These are phyloP conservation scores for Himalopsyche anomala DNA, from an alignment of 2,888 invertebrate genomes.

Conservation along the genomic window DNA sequence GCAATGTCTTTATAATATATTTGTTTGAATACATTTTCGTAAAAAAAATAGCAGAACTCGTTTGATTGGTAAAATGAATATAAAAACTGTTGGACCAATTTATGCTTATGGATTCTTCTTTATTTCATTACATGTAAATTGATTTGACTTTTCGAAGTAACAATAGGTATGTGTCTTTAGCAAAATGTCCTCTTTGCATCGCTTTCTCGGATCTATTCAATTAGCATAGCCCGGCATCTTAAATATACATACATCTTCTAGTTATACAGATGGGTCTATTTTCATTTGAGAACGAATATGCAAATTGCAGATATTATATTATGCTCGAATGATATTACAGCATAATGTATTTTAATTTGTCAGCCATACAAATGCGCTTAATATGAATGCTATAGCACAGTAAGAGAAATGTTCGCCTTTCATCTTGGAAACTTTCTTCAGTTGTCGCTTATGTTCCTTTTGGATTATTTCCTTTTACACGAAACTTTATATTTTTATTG, in stretches of 20 bases:
- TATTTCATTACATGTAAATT: background rate
- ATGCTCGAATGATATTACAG: slow-evolving; percentile 62
- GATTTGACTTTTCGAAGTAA: slow-evolving; percentile 39
- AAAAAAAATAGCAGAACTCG: too few relatives aligned
- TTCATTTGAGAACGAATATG: slow-evolving; percentile 64
- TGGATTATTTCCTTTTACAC: too few relatives aligned
- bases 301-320: slow-evolving; percentile 60
- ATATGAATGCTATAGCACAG: background rate
- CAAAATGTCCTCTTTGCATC: background rate
- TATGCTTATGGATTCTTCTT: too few relatives aligned
- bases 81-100: too few relatives aligned
- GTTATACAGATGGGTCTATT: slow-evolving; percentile 48
- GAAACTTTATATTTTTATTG: too few relatives aligned
- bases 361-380: slow-evolving; percentile 35
- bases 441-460: background rate
- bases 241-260: slow-evolving; percentile 36
- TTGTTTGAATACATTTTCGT: too few relatives aligned
- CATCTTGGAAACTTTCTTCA: slow-evolving; percentile 18
- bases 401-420: background rate
- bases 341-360: slow-evolving; percentile 62
- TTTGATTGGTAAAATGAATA: too few relatives aligned
- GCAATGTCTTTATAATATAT: too few relatives aligned
- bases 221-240: slow-evolving; percentile 45
- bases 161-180: slow-evolving; percentile 5
- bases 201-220: slow-evolving; percentile 47